These are phyloP conservation scores for Bolborhynchus lineola DNA, from an alignment of 2,113 vertebrate genomes.

Conservation along the genomic window DNA sequence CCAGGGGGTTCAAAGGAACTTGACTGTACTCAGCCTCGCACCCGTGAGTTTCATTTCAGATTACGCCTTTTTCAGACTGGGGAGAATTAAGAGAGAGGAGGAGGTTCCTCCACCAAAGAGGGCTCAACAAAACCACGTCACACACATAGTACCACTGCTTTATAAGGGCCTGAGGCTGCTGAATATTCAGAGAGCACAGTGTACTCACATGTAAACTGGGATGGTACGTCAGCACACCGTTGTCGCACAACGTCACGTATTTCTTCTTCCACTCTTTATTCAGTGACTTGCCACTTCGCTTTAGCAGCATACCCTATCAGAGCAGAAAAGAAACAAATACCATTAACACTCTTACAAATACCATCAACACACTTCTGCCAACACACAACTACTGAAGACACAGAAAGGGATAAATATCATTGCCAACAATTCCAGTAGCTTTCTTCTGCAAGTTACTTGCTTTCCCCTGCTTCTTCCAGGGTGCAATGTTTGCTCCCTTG, in stretches of 20 bases:
- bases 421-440: not conserved
- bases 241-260: slow-evolving; percentile 93
- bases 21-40: not conserved
- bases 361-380: not conserved
- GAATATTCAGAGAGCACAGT: fast-evolving
- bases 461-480: not conserved
- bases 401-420: not conserved
- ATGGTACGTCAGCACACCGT: slow-evolving; percentile 94
- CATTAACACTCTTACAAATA: not conserved
- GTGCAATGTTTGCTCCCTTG: fast-evolving
- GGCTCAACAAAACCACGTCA: fast-evolving
- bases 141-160: fast-evolving
- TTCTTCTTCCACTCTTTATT: slow-evolving; percentile 99
- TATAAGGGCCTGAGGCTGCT: too few species aligned
- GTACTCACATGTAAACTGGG: slow-evolving; percentile 92
- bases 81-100: not conserved
- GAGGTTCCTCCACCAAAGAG: not conserved
- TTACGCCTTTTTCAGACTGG: not conserved
- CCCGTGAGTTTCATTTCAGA: not conserved
- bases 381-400: not conserved
- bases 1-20: not conserved
- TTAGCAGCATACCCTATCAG: slow-evolving; percentile 87
- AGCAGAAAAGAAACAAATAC: not conserved
- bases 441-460: not conserved
- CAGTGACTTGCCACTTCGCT: slow-evolving; percentile 91